Base-by-base conservation (phyloP, 2,888 invertebrate species). In the Aphidius colemani region DNA sequence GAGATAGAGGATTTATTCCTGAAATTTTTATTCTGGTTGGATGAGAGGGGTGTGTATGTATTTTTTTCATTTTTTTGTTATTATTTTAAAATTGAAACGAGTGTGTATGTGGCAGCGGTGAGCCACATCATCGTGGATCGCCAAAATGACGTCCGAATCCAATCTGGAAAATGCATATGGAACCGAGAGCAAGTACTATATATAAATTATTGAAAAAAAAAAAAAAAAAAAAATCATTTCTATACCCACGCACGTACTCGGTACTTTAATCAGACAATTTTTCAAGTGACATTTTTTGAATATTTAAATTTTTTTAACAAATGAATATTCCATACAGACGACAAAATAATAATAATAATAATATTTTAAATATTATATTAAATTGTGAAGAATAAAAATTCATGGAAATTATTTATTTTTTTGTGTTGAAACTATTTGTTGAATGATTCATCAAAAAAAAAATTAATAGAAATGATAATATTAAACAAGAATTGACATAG, bases 121-220 rank as follows among this genome's bases (percentile, higher is more conserved):
- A 30, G 5, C 30, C 30, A 30, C 43, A 30, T 57, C 40, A 44
- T 43, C 43, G 44, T 53, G 61, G 50, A 59, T 53, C 67, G 53
- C 67, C 67, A 64, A 63, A 66, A 63, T 67, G 68, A 68, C 64
- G 61, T 67, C 59, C 60, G 59, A 66, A 72, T 74, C 69, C 70
- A 71, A 72, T 72, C 63, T 68, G 64, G 62, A 62, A 69, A 67
- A 70, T 69, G 68, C 70, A 71, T 69, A 67, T 66, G 65, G 66
- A 67, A 66, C 9, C 13, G 61, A 64, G 67, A 64, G 63, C 53
- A 58, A 45, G 49, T 18, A 11, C 56, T 43, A 53, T 62, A 61
- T 13, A 46, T 45, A 63, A 13, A 53, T 63, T 61, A 53, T 40
- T 53, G 6, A 62, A 48, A 61, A 55, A 43, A 9, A 9, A 30